Base-by-base conservation (phyloP, 2,888 invertebrate species). In the Ormyrus nitidulus region DNA sequence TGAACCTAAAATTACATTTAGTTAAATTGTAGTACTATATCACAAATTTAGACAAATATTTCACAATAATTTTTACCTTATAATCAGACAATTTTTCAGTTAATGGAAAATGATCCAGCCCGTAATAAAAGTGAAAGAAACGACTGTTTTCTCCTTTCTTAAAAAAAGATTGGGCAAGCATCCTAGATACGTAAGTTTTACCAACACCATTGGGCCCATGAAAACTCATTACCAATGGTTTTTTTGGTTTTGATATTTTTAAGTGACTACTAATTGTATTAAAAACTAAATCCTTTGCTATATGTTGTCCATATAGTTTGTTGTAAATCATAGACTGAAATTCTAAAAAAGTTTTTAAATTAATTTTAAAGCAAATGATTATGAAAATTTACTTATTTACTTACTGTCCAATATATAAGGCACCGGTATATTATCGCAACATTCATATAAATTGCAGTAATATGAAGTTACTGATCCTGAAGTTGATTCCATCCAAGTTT, bases 131-230 rank as follows among this genome's bases (percentile, higher is more conserved):
- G 46, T 80, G 71, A 61, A 80, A 79, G 13, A 44, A 71, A 1
- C 51, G 9, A 49, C 79, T 79, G 6, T 59, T 62, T 58, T 79
- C 79, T 75, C 75, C 71, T 9, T 71, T 75, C 34, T 79, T 13
- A 48, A 66, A 79, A 19, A 79, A 66, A n/a, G 70, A 58, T 61
- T 66, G 6, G n/a, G 75, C 75, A 66, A 79, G 75, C 65, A 79
- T 69, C 59, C 59, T 65, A 13, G 79, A 71, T 49, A 79, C 70
- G 54, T 75, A 79, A 34, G 65, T 70, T 64, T 79, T 79, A 10
- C 79, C 79, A 51, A 65, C 75, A 53, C 79, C 79, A 79, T 79
- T 79, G 19, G 75, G 7, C 5, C 79, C 79, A 75, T 79, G 79
- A 66, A 79, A 79, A 59, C 75, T 75, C 75, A 79, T 71, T 59